Base-by-base conservation (phyloP, 2,888 invertebrate genomes). In the Drosophila tanythrix region DNA sequence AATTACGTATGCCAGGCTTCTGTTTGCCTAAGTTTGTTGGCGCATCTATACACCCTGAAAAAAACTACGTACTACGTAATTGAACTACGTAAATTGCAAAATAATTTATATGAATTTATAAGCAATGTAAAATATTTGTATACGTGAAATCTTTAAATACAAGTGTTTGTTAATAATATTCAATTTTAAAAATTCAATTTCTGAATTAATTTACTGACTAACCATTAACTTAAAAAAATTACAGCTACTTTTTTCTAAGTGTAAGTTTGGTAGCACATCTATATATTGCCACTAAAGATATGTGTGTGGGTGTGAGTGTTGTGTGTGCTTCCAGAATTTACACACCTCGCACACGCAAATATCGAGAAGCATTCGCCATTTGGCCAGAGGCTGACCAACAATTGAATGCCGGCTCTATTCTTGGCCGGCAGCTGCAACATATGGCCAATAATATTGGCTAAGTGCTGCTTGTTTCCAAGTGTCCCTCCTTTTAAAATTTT, bases 281-380 rank as follows among this genome's bases (percentile, higher is more conserved):
- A 25, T 46, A 46, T 15, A 46, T 15, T 25, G 15, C 2, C 2
- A 25, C 8, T 15, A 15, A 8, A 10, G 15, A 25, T 46, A 15
- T 46, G 25, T 46, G 15, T 46, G 25, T 15, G 4, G 15, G 15
- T 25, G 15, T 4, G 46, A 35, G 43, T 36, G 18, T 40, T 21
- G 21, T 21, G 11, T 35, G 43, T 33, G n/a, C 48, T 50, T 67
- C 71, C 70, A 70, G 70, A 80, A 85, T 84, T 84, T 80, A 78
- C 85, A 77, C 85, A 74, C 74, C 76, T 70, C 50, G 35, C 66
- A 60, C 88, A 87, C 82, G 80, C 85, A 73, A 77, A 65, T 70
- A 63, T 81, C 55, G 52, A 62, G 51, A 43, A 57, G 53, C 56
- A 59, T 36, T 60, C 56, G 15, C n/a, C 48, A 46, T 51, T 58